A percentile compares a stretch with the other conserved stretches of the same genome.
phyloP scores from a whole-genome alignment of 1,140 invertebrate genomes.

The Dryas iulia region DNA sequence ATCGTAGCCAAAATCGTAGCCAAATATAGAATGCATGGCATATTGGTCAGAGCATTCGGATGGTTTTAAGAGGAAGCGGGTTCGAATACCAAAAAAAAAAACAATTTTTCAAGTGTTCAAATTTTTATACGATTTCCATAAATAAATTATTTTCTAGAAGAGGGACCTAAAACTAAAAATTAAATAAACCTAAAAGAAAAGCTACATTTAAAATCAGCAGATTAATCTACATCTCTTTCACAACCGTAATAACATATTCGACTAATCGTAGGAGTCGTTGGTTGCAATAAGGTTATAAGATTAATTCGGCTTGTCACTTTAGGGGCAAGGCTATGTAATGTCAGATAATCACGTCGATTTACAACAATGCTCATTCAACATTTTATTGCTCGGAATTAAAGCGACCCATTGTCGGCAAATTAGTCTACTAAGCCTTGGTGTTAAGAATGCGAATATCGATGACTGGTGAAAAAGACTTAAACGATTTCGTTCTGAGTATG shows the following conservation, averaged over 20 bases:
- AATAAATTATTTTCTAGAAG: too few species aligned
- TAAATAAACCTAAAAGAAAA: not conserved
- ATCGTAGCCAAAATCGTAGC: too few species aligned
- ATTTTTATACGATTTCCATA: too few species aligned
- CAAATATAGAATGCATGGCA: too few species aligned
- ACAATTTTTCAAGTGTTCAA: too few species aligned
- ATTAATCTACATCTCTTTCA: too few species aligned
- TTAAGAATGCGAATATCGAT: not conserved
- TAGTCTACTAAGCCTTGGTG: not conserved
- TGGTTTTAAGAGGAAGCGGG: too few species aligned
- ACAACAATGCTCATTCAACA: conserved; percentile 15
- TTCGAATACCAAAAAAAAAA: too few species aligned
- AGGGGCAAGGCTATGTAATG: conserved; percentile 7
- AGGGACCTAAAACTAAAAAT: too few species aligned
- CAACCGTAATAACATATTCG: not conserved
- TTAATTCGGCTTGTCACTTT: conserved; percentile 8
- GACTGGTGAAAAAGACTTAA: not conserved
- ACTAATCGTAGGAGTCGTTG: not conserved
- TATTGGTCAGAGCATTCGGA: too few species aligned
- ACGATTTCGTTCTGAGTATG: not conserved
- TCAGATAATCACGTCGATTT: conserved; percentile 11
- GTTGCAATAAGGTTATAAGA: not conserved
- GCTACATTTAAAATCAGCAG: too few species aligned
- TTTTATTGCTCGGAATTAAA: not conserved
- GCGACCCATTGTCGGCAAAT: not conserved